phyloP scores from a whole-genome alignment of 2,797 vertebrate species.

The Lepidocolaptes lacrymiger region DNA sequence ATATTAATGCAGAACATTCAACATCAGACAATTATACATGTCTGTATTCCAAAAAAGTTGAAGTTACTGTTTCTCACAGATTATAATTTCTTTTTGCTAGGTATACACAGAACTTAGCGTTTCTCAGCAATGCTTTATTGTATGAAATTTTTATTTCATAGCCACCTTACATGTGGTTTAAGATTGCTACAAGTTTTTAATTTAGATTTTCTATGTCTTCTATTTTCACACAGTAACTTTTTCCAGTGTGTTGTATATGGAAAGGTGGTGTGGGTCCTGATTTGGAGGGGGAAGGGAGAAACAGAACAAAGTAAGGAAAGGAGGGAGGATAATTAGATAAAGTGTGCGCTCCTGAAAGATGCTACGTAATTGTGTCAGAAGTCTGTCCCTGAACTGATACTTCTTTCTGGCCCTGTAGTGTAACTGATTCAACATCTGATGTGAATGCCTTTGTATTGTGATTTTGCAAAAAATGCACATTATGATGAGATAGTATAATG shows the following conservation, averaged over 20 bases:
- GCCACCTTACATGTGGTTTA: not conserved
- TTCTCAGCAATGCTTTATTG: not conserved
- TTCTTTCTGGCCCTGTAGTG: not conserved
- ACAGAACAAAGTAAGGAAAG: not conserved
- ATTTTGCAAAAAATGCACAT: not conserved
- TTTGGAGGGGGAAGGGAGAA: not conserved
- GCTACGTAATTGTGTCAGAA: not conserved
- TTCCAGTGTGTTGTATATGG: not conserved
- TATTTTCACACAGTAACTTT: not conserved
- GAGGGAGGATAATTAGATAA: not conserved
- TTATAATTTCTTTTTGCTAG: not conserved
- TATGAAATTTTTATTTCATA: conserved; percentile 3
- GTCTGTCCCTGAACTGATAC: not conserved
- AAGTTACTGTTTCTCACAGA: not conserved
- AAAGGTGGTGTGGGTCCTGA: not conserved
- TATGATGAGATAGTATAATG: not conserved
- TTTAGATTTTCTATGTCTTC: not conserved
- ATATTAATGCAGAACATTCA: not conserved
- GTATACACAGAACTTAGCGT: not conserved
- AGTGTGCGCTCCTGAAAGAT: not conserved
- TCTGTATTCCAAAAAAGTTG: not conserved
- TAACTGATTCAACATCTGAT: not conserved
- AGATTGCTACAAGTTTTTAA: not conserved
- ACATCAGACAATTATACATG: not conserved
- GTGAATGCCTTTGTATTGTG: not conserved